Base-by-base conservation (phyloP, 2,113 vertebrate genomes). In the Macroglossus sobrinus region DNA sequence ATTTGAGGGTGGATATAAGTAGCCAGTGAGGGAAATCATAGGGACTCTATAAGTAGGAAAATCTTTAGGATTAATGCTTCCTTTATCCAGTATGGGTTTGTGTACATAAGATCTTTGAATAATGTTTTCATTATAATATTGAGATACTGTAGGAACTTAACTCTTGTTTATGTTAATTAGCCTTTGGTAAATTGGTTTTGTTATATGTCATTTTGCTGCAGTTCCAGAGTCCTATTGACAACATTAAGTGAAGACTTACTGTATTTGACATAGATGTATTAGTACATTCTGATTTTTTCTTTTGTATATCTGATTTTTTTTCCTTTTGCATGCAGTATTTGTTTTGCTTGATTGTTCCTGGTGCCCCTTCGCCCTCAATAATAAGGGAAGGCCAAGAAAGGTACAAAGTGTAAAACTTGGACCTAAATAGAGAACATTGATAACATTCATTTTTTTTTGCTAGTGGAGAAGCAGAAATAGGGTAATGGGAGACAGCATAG, bases 401-500 rank as follows among this genome's bases (percentile, higher is more conserved):
- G 13, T 88, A 33, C 16, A 75, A 43, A 79, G 47, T 93, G 18
- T 79, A 79, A 84, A 84, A 66, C 50, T 61, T 89, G 71, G 26
- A 80, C 72, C 59, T 79, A 85, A 12, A n/a, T 75, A 40, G 47
- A 86, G 80, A 80, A 68, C 30, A 50, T 55, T 38, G 33, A 28
- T 86, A 85, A 57, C 30, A 43, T 53, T 76, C 28, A 74, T 93
- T 89, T 81, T 89, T 76, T 93, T 95, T 90, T 14, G 64, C 30
- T 93, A 22, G 5, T 84, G 21, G 8, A 19, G 30, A 89, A 94
- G 78, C 86, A 94, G 18, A 59, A 57, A 38, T 84, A 71, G 24
- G 5, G 11, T 75, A 85, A 79, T 74, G 66, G 61, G 66, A 93
- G 40, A 74, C 26, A 38, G 35, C 12, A 45, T 45, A 86, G 30